Base-by-base conservation (phyloP, 2,888 invertebrate genomes). In the Dioctria rufipes region DNA sequence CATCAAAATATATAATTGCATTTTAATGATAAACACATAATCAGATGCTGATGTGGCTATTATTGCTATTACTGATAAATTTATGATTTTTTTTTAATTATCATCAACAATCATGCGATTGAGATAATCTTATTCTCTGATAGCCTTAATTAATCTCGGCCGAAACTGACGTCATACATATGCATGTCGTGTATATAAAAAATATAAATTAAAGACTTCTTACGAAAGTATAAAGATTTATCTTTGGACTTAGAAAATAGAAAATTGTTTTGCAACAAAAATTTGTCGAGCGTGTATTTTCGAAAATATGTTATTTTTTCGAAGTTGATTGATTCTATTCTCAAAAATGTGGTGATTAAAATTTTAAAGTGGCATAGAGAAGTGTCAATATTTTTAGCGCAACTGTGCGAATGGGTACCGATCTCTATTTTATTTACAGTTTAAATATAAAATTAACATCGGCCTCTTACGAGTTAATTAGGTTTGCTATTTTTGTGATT, bases 291-390 rank as follows among this genome's bases (percentile, higher is more conserved):
- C 2, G 25, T 25, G 25, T 25, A 25, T 25, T 25, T 46, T 46
- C 11, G 11, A 11, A 54, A 54, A 54, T 11, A 54, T 54, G 6
- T 54, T 54, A n/a, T n/a, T 11, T 11, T 54, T 11, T n/a, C n/a
- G 54, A 54, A 54, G 54, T 54, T 54, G 54, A 54, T 8, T 3
- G 54, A 54, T 54, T 54, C 8, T 54, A 54, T 54, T 54, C 54
- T 11, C n/a, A 11, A 4, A 54, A 54, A n/a, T 54, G n/a, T 25
- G 25, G 25, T 25, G 25, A 25, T n/a, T 54, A 11, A 54, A 54
- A 54, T 54, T 54, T 8, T 54, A 54, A 54, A 6, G 54, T 54
- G 54, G 6, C 11, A 11, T 54, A 11, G 6, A 11, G 54, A 54
- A 54, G 54, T 11, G 54, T 54, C 54, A 54, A 54, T 54, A 54